Conservation (phyloP, 2,888 invertebrate genomes). For the Drosophila merina region DNA sequence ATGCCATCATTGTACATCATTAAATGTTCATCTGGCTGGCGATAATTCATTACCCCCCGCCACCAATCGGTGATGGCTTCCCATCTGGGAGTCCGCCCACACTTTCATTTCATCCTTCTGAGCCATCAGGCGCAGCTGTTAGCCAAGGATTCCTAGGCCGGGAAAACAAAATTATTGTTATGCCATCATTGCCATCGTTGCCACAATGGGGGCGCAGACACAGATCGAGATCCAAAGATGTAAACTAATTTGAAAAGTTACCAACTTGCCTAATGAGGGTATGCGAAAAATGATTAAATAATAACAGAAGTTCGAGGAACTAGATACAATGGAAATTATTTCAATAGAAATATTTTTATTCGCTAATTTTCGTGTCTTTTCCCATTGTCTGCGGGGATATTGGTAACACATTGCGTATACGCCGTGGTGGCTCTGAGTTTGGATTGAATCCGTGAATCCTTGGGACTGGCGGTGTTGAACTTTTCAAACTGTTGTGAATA, state of each 20-base stretch:
- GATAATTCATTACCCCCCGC: conserved; percentile 67
- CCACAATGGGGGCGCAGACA: conserved; percentile 13
- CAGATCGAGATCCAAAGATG: background rate
- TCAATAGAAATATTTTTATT: background rate
- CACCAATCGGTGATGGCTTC: conserved; percentile 39
- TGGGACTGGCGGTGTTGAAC: conserved; percentile 5
- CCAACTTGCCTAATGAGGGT: conserved; percentile 10
- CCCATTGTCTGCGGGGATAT: conserved; percentile 55
- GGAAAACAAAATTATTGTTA: conserved; percentile 22
- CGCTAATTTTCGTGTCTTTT: background rate
- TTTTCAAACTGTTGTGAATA: conserved; percentile 34
- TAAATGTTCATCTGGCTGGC: conserved; percentile 76
- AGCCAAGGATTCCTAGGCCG: conserved; percentile 16
- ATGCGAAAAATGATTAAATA: conserved; percentile 1
- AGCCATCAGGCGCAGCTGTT: conserved; percentile 68
- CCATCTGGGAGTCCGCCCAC: conserved; percentile 7
- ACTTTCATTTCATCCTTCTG: conserved; percentile 16
- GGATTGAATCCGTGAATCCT: conserved; percentile 1
- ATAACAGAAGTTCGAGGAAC: background rate
- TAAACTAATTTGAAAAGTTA: conserved; percentile 13
- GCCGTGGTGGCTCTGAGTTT: conserved; percentile 38
- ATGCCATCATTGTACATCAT: conserved; percentile 72
- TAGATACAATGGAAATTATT: background rate
- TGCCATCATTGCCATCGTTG: background rate
- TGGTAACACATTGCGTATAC: conserved; percentile 74